Conservation (phyloP, 2,113 vertebrate species). For the Proterorhinus semilunaris region DNA sequence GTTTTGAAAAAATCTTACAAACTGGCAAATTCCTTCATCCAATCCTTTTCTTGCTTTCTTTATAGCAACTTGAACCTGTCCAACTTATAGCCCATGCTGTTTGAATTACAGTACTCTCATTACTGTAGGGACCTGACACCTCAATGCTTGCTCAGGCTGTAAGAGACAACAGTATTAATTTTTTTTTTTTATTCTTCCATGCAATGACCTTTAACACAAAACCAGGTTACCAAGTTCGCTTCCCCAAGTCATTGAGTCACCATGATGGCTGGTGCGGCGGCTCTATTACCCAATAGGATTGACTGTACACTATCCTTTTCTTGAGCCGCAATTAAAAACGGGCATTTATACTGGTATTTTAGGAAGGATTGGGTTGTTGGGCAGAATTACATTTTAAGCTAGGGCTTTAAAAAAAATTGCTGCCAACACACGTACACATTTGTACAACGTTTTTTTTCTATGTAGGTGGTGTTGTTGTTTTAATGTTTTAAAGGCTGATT, state of each 20-base stretch:
- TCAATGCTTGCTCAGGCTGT: too few relatives aligned
- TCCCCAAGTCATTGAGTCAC: slow-evolving; percentile 32
- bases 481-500: background rate
- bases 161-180: background rate
- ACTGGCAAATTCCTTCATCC: too few relatives aligned
- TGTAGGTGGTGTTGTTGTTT: background rate
- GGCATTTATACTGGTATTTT: slow-evolving; percentile 52
- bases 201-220: slow-evolving; percentile 15
- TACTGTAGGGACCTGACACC: too few relatives aligned
- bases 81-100: too few relatives aligned
- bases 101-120: too few relatives aligned
- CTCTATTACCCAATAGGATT: slow-evolving; percentile 62
- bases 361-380: slow-evolving; percentile 52
- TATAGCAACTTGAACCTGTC: too few relatives aligned
- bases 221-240: slow-evolving; percentile 45
- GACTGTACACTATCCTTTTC: slow-evolving; percentile 53
- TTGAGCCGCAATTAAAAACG: slow-evolving; percentile 65
- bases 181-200: too few relatives aligned
- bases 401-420: slow-evolving; percentile 12
- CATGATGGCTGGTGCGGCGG: slow-evolving; percentile 49
- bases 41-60: too few relatives aligned
- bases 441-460: background rate
- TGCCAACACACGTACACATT: background rate
- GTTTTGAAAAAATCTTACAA: too few relatives aligned
- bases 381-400: slow-evolving; percentile 49